Evolutionary conservation across 2,888 invertebrate genomes (phyloP).

Genomic region (Phortica magna): DNA sequence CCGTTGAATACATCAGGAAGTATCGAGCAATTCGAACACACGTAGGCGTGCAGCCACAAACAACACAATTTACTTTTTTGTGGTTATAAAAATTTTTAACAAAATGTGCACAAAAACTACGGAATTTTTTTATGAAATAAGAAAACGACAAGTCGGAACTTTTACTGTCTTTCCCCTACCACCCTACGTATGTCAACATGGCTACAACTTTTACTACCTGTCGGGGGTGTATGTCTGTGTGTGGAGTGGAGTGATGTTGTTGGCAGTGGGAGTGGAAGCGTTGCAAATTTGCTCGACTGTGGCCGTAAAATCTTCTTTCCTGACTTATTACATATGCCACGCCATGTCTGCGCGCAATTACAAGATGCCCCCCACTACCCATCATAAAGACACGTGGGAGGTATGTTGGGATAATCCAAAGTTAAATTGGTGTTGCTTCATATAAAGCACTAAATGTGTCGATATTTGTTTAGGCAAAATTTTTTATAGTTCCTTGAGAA

Average conservation of each 20-base stretch:
- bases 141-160: background rate
- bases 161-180: conserved; percentile 8
- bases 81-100: conserved; percentile 6
- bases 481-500: no score
- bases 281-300: background rate
- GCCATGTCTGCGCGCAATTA: conserved; percentile 18
- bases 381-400: background rate
- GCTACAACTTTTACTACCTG: background rate
- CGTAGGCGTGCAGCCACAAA: conserved; percentile 16
- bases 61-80: conserved; percentile 4
- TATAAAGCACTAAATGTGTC: no score
- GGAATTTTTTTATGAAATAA: background rate
- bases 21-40: background rate
- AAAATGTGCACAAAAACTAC: background rate
- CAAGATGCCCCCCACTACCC: conserved; percentile 2
- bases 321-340: conserved; percentile 14
- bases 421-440: no score
- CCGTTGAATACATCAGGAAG: background rate
- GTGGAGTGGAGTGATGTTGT: background rate
- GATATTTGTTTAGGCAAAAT: no score
- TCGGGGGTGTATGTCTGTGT: background rate
- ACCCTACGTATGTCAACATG: background rate
- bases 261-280: background rate
- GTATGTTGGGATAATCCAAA: background rate
- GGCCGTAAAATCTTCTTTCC: background rate